phyloP scores from a whole-genome alignment of 2,113 vertebrate genomes.

The Dasyornis broadbenti region DNA sequence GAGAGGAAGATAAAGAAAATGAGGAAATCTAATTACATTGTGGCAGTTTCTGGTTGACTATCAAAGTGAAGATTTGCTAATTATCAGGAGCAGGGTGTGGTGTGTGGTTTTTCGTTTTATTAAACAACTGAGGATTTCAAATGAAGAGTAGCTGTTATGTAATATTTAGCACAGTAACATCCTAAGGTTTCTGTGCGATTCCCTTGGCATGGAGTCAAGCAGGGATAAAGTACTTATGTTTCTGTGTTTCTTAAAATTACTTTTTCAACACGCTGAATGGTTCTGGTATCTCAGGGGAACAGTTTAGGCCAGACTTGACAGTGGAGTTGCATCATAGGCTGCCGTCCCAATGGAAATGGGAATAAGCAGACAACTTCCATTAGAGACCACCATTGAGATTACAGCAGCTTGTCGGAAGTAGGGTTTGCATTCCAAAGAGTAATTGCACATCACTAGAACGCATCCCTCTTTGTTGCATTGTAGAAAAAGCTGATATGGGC shows the following conservation, averaged over 20 bases:
- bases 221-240: conserved; percentile 21
- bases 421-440: background rate
- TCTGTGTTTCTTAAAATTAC: conserved; percentile 11
- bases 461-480: background rate
- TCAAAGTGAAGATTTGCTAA: background rate
- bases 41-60: background rate
- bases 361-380: conserved; percentile 20
- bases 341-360: background rate
- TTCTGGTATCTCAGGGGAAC: background rate
- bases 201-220: conserved; percentile 15
- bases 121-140: background rate
- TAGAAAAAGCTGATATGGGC: background rate
- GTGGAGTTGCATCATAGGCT: background rate
- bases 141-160: background rate
- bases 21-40: background rate
- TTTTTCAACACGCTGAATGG: background rate
- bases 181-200: background rate
- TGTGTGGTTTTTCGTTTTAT: background rate
- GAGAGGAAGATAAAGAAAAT: background rate
- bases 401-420: background rate
- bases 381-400: background rate
- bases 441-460: background rate
- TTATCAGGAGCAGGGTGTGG: background rate
- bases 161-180: background rate
- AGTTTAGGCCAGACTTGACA: background rate